Evolutionary conservation across 2,797 vertebrate genomes (phyloP).

Genomic region (Paramormyrops hopkinsi): DNA sequence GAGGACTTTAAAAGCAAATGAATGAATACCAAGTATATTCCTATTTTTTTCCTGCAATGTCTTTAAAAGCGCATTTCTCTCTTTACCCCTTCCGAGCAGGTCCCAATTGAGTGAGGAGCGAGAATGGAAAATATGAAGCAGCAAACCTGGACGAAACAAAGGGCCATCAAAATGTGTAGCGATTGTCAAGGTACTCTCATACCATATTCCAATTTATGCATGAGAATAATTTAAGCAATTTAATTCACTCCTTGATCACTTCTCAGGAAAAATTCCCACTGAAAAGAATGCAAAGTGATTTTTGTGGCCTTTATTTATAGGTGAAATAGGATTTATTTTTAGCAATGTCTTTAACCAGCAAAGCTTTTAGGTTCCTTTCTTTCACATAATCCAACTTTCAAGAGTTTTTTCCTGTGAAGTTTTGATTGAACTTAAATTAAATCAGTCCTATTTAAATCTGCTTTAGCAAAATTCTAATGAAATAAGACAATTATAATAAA

Average conservation of each 20-base stretch:
- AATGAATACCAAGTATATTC: neutral
- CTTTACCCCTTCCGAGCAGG: neutral
- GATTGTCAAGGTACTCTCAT: neutral
- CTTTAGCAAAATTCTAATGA: neutral
- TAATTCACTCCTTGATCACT: slow-evolving; percentile 10
- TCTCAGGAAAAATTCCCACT: neutral
- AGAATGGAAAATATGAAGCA: neutral
- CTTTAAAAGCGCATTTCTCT: neutral
- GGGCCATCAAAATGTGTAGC: neutral
- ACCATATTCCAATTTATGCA: slow-evolving; percentile 2
- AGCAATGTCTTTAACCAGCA: neutral
- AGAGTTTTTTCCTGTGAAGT: neutral
- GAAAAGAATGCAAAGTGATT: slow-evolving; percentile 8
- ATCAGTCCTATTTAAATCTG: neutral
- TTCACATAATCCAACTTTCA: neutral
- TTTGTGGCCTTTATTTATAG: neutral
- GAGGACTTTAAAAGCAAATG: neutral
- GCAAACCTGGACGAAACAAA: neutral
- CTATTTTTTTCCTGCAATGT: neutral
- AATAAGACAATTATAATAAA: neutral
- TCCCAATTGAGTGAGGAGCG: neutral
- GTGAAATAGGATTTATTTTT: neutral
- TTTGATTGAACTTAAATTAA: neutral
- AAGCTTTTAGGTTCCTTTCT: neutral
- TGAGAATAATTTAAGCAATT: neutral